A percentile compares a stretch with the other conserved stretches of the same genome.
Conservation (phyloP, 1,140 invertebrate species). For the Papilio aristodemus region DNA sequence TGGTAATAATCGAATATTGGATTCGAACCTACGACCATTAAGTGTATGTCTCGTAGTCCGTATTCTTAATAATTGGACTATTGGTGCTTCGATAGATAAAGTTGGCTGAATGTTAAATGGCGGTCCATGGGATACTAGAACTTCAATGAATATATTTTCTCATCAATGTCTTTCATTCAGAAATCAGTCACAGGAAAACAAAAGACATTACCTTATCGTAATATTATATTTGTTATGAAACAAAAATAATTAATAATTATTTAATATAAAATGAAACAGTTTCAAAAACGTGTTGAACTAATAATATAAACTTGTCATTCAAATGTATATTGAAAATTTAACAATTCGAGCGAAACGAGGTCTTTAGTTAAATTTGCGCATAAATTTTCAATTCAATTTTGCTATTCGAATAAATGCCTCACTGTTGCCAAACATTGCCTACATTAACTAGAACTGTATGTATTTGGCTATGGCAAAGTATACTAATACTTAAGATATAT, state of each 20-base stretch:
- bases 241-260: background rate
- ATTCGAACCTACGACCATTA: too few relatives aligned
- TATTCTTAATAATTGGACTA: too few relatives aligned
- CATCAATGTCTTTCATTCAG: background rate
- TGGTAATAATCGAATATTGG: too few relatives aligned
- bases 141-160: background rate
- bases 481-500: background rate
- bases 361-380: background rate
- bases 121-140: too few relatives aligned
- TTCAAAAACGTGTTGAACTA: background rate
- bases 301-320: too few relatives aligned
- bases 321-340: background rate
- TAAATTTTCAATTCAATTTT: background rate
- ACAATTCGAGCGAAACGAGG: slow-evolving; percentile 4
- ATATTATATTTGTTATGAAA: too few relatives aligned
- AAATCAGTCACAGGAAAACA: background rate
- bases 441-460: background rate
- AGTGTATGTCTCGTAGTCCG: too few relatives aligned
- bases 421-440: slow-evolving; percentile 1
- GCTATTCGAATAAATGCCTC: slow-evolving; percentile 6
- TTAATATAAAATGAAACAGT: background rate
- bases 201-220: background rate
- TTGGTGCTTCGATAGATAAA: too few relatives aligned
- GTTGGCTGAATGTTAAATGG: too few relatives aligned
- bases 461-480: background rate